A percentile compares a stretch with the other conserved stretches of the same genome.
Evolutionary conservation across 2,113 vertebrate species (phyloP).

Genomic region (Gopherus flavomarginatus): DNA sequence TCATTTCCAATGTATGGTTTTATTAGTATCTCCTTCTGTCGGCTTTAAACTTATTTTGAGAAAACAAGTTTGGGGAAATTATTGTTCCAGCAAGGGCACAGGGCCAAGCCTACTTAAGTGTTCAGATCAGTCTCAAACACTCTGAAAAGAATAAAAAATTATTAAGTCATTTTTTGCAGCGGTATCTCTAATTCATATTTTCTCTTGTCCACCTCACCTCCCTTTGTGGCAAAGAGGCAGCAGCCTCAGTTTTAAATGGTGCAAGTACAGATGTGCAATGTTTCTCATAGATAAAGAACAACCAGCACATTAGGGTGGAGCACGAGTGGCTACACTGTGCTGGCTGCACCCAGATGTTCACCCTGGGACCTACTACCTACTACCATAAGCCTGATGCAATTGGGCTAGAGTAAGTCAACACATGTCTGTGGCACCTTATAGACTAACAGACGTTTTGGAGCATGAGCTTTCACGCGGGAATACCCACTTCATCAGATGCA

Average conservation of each 20-base stretch:
- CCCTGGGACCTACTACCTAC: neutral
- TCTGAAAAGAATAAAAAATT: neutral
- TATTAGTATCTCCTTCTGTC: neutral
- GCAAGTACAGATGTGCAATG: neutral
- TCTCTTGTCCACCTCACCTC: neutral
- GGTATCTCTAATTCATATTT: conserved; percentile 5
- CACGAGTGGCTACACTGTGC: conserved; percentile 47
- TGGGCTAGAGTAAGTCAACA: neutral
- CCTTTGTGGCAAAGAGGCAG: neutral
- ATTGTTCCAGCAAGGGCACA: neutral
- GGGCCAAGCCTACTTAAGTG: neutral
- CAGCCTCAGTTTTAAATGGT: neutral
- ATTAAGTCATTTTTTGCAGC: neutral
- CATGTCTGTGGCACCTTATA: neutral
- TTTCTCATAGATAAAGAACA: neutral
- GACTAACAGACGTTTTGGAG: too few relatives aligned
- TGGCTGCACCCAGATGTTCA: conserved; percentile 21
- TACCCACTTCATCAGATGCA: too few relatives aligned
- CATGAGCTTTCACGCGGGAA: too few relatives aligned
- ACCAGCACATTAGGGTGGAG: conserved; percentile 40
- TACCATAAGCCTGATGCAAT: neutral
- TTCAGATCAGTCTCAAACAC: neutral
- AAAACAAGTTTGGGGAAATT: neutral
- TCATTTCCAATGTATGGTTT: neutral
- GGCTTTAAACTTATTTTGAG: neutral